A percentile compares a stretch with the other conserved stretches of the same genome.
phyloP scores from a whole-genome alignment of 2,797 vertebrate genomes.

The Sardinella longiceps region DNA sequence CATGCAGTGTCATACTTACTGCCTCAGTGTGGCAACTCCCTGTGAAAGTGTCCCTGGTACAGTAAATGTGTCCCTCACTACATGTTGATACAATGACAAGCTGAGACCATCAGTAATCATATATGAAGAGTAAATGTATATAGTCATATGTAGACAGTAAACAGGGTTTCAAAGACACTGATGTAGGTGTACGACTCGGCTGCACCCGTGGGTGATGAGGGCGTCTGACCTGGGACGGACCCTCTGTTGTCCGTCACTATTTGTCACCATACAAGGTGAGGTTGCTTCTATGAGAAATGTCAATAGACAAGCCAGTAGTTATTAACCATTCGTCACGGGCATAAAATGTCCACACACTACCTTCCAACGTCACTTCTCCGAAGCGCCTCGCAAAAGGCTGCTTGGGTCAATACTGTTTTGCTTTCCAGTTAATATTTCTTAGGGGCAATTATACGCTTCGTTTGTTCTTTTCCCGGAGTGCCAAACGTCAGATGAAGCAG shows the following conservation, averaged over 20 bases:
- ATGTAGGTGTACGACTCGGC: not conserved
- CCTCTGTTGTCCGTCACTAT: conserved; percentile 17
- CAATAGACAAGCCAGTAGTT: conserved; percentile 17
- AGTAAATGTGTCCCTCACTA: not conserved
- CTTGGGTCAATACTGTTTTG: not conserved
- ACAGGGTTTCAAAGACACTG: conserved; percentile 3
- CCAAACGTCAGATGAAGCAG: not conserved
- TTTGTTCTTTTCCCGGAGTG: not conserved
- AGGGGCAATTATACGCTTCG: not conserved
- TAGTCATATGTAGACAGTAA: not conserved
- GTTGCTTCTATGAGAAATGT: not conserved
- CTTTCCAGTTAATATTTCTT: not conserved
- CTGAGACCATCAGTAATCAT: not conserved
- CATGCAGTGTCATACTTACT: not conserved
- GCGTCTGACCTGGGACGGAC: not conserved
- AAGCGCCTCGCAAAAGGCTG: not conserved
- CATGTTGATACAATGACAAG: not conserved
- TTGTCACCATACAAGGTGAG: conserved; percentile 5
- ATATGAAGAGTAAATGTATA: not conserved
- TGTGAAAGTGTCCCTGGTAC: not conserved
- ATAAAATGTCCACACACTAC: not conserved
- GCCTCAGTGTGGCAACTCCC: not conserved
- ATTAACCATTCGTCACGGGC: not conserved
- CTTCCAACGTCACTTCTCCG: not conserved
- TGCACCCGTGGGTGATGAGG: not conserved